phyloP scores from a whole-genome alignment of 2,113 vertebrate species.

The Xenopus laevis region DNA sequence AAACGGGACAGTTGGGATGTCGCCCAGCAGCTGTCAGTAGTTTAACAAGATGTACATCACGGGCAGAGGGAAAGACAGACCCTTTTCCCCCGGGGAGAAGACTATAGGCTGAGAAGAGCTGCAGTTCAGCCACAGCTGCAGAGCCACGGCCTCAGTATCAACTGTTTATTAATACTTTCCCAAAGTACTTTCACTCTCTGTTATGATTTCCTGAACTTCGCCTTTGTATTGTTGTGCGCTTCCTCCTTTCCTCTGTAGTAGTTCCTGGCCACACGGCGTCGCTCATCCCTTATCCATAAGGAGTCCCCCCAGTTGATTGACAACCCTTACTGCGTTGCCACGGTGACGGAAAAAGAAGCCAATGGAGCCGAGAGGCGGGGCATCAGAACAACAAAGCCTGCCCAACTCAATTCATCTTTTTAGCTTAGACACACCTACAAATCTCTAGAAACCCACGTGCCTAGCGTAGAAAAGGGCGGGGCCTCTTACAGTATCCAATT shows the following conservation, averaged over 20 bases:
- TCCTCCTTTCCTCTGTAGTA: conserved; percentile 7
- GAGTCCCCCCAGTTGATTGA: conserved; percentile 18
- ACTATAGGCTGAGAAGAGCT: no score
- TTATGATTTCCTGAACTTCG: conserved; percentile 23
- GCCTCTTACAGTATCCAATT: neutral
- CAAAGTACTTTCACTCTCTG: no score
- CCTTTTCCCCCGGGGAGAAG: no score
- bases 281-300: neutral
- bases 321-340: conserved; percentile 1
- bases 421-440: neutral
- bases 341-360: conserved; percentile 2
- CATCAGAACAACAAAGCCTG: neutral
- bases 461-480: conserved; percentile 2
- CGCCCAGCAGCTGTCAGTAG: no score
- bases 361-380: conserved; percentile 3
- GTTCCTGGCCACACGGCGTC: conserved; percentile 2
- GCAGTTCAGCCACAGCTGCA: no score
- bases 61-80: no score
- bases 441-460: conserved; percentile 25
- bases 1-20: no score
- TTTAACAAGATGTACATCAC: no score
- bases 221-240: conserved; percentile 6
- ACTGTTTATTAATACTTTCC: no score
- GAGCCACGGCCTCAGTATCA: no score
- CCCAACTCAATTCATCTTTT: conserved; percentile 42